Evolutionary conservation across 2,113 vertebrate species (phyloP).

Genomic region (Podarcis muralis): DNA sequence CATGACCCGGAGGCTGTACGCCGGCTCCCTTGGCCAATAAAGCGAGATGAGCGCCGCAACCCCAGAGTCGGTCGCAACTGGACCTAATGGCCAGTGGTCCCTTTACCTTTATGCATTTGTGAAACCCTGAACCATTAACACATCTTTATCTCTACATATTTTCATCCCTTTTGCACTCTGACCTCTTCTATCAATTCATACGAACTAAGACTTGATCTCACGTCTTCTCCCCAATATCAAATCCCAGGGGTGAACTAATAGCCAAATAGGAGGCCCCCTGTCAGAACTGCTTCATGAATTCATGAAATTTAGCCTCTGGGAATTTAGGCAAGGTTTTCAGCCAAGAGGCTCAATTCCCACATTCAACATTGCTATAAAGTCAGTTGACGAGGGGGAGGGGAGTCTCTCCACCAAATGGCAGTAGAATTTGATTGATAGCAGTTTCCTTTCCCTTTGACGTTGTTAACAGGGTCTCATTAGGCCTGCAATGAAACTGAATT

Average conservation of each 20-base stretch:
- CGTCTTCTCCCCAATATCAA: not conserved
- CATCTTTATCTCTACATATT: not conserved
- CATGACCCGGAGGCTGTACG: no score
- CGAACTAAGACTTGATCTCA: not conserved
- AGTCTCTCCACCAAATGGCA: slow-evolving; percentile 63
- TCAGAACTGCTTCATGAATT: not conserved
- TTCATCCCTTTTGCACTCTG: not conserved
- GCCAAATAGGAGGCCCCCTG: not conserved
- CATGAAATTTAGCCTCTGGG: slow-evolving; percentile 40
- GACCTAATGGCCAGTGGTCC: no score
- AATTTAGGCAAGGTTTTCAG: slow-evolving; percentile 28
- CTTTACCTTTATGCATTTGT: not conserved
- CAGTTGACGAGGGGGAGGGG: slow-evolving; percentile 63
- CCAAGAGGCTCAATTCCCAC: slow-evolving; percentile 61
- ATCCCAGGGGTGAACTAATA: not conserved
- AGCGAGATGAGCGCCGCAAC: no score
- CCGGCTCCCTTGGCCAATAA: no score
- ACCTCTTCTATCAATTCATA: not conserved
- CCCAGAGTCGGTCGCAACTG: no score
- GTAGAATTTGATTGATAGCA: slow-evolving; percentile 68
- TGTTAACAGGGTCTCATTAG: slow-evolving; percentile 73
- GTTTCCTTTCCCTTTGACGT: slow-evolving; percentile 73
- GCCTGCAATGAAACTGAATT: slow-evolving; percentile 74
- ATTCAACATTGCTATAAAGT: slow-evolving; percentile 67
- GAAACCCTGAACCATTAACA: no score